Conservation (phyloP, 2,797 vertebrate genomes). For the Cossypha heuglini region DNA sequence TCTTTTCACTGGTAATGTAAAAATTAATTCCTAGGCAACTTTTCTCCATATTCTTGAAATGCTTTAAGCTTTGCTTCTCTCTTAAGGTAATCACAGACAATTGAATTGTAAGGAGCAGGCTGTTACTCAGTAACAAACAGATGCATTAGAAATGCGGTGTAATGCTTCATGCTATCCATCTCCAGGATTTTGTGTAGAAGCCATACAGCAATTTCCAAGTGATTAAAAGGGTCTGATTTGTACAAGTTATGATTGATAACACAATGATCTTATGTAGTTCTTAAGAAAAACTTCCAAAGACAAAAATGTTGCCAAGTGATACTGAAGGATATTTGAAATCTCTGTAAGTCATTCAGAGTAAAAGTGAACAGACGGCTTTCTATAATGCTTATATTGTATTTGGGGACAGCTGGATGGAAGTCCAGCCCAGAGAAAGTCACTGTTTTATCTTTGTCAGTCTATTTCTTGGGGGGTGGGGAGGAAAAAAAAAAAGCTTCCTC, state of each 20-base stretch:
- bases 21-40: not conserved
- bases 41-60: not conserved
- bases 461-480: not conserved
- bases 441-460: not conserved
- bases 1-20: not conserved
- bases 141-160: not conserved
- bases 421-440: not conserved
- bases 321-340: not conserved
- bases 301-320: not conserved
- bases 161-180: not conserved
- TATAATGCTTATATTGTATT: not conserved
- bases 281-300: not conserved
- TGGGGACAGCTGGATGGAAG: not conserved
- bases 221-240: conserved; percentile 2
- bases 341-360: not conserved
- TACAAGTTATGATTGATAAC: not conserved
- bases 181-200: conserved; percentile 10
- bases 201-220: not conserved
- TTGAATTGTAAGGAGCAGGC: not conserved
- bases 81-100: not conserved
- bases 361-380: not conserved
- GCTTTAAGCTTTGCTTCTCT: not conserved
- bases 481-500: not conserved
- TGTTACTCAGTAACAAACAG: not conserved
- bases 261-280: not conserved